phyloP scores from a whole-genome alignment of 2,113 vertebrate genomes.

The Antidorcas marsupialis region DNA sequence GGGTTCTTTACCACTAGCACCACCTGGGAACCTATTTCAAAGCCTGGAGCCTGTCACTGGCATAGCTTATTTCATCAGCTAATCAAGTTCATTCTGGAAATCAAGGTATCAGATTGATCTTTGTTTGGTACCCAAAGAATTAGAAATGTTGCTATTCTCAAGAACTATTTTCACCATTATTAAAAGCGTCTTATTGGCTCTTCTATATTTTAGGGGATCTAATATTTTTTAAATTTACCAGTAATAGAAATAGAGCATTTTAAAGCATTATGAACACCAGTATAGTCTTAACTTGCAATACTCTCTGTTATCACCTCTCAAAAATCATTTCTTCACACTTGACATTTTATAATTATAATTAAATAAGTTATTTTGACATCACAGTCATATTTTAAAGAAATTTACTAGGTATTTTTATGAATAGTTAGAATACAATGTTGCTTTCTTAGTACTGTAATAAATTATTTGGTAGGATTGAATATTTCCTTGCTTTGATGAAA shows the following conservation, averaged over 20 bases:
- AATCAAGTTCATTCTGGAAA: not conserved
- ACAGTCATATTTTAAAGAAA: not conserved
- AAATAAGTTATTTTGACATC: slow-evolving; percentile 5
- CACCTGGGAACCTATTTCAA: not conserved
- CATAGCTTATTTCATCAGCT: not conserved
- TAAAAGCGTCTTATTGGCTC: not conserved
- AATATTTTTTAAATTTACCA: not conserved
- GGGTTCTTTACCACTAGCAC: not conserved
- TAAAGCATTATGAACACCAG: not conserved
- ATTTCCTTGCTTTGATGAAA: not conserved
- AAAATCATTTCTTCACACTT: not conserved
- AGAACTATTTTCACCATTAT: not conserved
- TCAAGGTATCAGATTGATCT: not conserved
- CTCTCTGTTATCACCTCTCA: not conserved
- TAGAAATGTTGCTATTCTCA: not conserved
- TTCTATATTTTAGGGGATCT: not conserved
- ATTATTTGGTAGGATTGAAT: not conserved
- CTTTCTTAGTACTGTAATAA: not conserved
- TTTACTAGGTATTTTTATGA: not conserved
- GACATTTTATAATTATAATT: not conserved
- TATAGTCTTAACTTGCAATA: not conserved
- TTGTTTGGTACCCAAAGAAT: not conserved
- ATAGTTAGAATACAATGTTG: not conserved
- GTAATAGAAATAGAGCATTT: not conserved
- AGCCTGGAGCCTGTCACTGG: not conserved